These are phyloP conservation scores for Beaufortia kweichowensis DNA, from an alignment of 2,113 vertebrate species.

Conservation along the genomic window DNA sequence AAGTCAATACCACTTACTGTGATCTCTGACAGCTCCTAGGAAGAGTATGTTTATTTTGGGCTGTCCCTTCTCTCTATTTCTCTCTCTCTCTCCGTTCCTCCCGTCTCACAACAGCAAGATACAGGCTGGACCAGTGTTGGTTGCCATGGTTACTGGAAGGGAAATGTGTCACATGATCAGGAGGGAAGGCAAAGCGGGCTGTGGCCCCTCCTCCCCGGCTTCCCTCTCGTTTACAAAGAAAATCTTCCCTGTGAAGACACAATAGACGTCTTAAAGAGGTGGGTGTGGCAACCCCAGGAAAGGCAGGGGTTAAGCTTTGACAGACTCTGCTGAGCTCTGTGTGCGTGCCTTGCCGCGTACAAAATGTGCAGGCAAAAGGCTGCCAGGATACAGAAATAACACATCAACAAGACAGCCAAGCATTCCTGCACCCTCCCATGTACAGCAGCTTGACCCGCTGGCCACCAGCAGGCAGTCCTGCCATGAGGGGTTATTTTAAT, in stretches of 20 bases:
- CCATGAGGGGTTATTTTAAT: conserved; percentile 61
- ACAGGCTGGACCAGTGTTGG: conserved; percentile 74
- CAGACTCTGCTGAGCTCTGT: conserved; percentile 16
- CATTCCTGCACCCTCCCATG: conserved; percentile 47
- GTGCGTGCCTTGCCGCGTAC: conserved; percentile 3
- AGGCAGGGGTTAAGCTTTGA: not conserved
- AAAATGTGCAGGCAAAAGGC: conserved; percentile 48
- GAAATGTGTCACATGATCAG: conserved; percentile 62
- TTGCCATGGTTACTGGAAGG: conserved; percentile 72
- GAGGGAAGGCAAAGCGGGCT: conserved; percentile 41
- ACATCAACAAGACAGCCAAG: conserved; percentile 50
- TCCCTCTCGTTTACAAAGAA: conserved; percentile 50
- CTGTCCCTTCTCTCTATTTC: conserved; percentile 44
- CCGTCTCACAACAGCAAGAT: conserved; percentile 67
- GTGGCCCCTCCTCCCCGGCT: conserved; percentile 41
- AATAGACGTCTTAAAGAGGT: conserved; percentile 45
- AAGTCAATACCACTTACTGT: conserved; percentile 61
- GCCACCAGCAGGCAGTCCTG: conserved; percentile 46
- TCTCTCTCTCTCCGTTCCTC: conserved; percentile 51
- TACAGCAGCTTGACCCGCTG: conserved; percentile 61
- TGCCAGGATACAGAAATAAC: conserved; percentile 62
- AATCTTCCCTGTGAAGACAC: conserved; percentile 44
- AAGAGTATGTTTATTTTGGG: conserved; percentile 32
- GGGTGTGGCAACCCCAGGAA: conserved; percentile 31
- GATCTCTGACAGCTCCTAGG: conserved; percentile 42